Conservation (phyloP, 2,797 vertebrate species). For the Falco berigora region DNA sequence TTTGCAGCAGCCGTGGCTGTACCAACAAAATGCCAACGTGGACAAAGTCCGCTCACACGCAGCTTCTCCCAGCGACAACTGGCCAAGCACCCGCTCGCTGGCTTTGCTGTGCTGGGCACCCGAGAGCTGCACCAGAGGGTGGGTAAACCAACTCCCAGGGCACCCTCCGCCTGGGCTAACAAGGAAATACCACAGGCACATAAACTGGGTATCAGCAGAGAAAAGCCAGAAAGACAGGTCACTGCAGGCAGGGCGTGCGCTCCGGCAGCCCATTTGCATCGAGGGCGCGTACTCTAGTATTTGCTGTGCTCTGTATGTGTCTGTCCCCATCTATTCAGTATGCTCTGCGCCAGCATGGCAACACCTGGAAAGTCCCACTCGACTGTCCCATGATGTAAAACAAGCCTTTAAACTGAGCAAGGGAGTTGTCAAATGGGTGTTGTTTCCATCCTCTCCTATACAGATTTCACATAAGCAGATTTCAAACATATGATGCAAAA, state of each 20-base stretch:
- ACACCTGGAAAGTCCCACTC: background rate
- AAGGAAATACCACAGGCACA: background rate
- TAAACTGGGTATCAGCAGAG: background rate
- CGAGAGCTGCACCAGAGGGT: background rate
- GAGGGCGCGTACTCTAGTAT: background rate
- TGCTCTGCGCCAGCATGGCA: background rate
- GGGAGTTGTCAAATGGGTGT: background rate
- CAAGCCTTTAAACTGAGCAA: background rate
- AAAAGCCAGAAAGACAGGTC: conserved; percentile 44
- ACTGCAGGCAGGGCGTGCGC: rapidly evolving
- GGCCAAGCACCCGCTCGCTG: background rate
- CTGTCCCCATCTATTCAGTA: background rate
- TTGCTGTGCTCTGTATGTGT: background rate
- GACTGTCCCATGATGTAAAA: background rate
- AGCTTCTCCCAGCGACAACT: background rate
- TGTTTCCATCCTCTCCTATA: background rate
- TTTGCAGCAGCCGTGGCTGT: background rate
- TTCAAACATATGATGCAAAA: background rate
- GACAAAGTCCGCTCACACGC: background rate
- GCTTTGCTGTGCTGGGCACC: background rate
- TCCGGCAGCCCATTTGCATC: background rate
- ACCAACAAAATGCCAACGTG: rapidly evolving
- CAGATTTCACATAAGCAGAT: background rate
- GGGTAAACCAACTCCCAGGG: background rate
- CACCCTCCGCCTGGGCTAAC: background rate